A percentile compares a stretch with the other conserved stretches of the same genome.
These are phyloP conservation scores for Callocephalon fimbriatum DNA, from an alignment of 2,113 vertebrate genomes.

Conservation along the genomic window DNA sequence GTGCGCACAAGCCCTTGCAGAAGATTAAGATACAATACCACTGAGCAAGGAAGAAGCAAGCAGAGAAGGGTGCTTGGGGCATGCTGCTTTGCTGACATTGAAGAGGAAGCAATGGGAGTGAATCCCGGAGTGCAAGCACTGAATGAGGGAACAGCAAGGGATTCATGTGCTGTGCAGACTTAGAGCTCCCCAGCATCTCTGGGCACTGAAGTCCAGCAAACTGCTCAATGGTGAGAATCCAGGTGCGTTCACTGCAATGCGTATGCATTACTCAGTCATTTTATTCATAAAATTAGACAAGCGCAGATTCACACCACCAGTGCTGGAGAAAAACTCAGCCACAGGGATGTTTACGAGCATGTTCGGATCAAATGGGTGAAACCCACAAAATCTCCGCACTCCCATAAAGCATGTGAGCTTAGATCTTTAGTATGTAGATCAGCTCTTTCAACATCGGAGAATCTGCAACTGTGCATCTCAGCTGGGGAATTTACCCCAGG, in stretches of 20 bases:
- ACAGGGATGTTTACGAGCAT: neutral
- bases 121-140: neutral
- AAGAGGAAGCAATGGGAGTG: neutral
- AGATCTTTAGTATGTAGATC: neutral
- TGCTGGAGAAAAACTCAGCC: neutral
- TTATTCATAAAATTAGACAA: neutral
- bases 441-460: neutral
- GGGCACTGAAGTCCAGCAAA: neutral
- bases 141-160: neutral
- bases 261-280: neutral
- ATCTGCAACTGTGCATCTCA: neutral
- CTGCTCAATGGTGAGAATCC: neutral
- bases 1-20: neutral
- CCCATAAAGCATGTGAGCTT: neutral
- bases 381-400: conserved; percentile 2
- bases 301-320: fast-evolving
- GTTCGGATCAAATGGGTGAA: neutral
- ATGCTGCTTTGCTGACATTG: neutral
- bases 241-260: neutral
- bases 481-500: neutral
- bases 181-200: neutral
- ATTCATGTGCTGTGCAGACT: neutral
- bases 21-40: neutral
- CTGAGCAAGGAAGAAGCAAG: neutral
- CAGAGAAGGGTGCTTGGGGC: neutral